phyloP scores from a whole-genome alignment of 2,888 invertebrate species.

The Lasiommata megera region DNA sequence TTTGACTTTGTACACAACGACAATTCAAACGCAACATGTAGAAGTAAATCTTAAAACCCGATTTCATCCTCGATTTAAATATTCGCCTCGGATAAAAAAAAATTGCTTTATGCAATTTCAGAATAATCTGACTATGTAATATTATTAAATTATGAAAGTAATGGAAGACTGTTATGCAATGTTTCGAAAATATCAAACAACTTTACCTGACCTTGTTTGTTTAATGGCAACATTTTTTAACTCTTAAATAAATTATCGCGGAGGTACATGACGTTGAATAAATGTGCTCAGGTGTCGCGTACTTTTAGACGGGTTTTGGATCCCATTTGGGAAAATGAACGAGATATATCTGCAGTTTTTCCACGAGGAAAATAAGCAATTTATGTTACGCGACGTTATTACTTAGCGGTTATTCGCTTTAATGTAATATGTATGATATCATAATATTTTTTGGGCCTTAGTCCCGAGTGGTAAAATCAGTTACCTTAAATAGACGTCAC shows the following conservation, averaged over 20 bases:
- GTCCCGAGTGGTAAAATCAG: not conserved
- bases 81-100: too few species aligned
- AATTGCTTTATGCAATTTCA: too few species aligned
- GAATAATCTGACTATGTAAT: too few species aligned
- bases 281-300: slow-evolving; percentile 17
- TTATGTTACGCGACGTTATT: slow-evolving; percentile 7
- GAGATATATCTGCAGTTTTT: slow-evolving; percentile 24
- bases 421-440: slow-evolving; percentile 3
- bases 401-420: slow-evolving; percentile 12
- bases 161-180: not conserved
- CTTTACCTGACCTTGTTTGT: not conserved
- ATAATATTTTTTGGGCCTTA: not conserved
- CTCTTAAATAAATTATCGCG: not conserved
- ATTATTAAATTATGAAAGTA: not conserved
- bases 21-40: too few species aligned
- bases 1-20: too few species aligned
- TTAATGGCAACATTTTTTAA: not conserved
- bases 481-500: not conserved
- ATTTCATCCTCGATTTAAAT: too few species aligned
- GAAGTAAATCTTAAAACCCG: too few species aligned
- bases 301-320: slow-evolving; percentile 8
- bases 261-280: slow-evolving; percentile 12
- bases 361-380: slow-evolving; percentile 13
- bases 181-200: not conserved
- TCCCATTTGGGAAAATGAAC: slow-evolving; percentile 22